Base-by-base conservation (phyloP, 2,888 invertebrate genomes). In the Venusia cambrica region DNA sequence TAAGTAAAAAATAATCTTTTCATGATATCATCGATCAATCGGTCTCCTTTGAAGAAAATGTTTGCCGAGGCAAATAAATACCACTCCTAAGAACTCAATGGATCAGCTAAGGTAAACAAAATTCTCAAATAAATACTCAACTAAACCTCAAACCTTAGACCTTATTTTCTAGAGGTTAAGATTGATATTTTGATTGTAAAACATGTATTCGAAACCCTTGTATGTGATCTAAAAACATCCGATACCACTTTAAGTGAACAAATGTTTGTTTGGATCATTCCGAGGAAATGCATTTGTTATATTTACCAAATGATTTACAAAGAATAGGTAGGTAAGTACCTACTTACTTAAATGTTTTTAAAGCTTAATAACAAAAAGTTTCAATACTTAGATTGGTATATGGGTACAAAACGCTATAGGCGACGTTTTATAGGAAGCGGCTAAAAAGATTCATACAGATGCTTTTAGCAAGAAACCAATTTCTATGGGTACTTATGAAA, bases 201-300 rank as follows among this genome's bases (percentile, higher is more conserved):
- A 45, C 22, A 47, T 50, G 51, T 56, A 53, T 59, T 57, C 53
- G 68, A 58, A 59, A 63, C 68, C 61, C 68, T 76, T 75, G 72
- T 75, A 62, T 65, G 64, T 70, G 77, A 75, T 74, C 71, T 62
- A 59, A 71, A 74, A 73, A 74, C 73, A 73, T 77, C 71, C 71
- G 67, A 76, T 62, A 65, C 61, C 68, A 74, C 74, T 73, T 51
- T 59, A 62, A 60, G 54, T 61, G 60, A 54, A 58, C 63, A 67
- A 74, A 75, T 65, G 57, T 70, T 69, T 64, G 62, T 64, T 66
- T 62, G 25, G 8, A 18, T 25, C 15, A 27, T 40, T 35, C 29
- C 27, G 14, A 35, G 13, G 26, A 25, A 29, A 35, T 27, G 30
- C 18, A 39, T 26, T 14, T 29, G 25, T 40, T 22, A 20, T 34